Conservation (phyloP, 2,797 vertebrate genomes). For the Scolopax rusticola region DNA sequence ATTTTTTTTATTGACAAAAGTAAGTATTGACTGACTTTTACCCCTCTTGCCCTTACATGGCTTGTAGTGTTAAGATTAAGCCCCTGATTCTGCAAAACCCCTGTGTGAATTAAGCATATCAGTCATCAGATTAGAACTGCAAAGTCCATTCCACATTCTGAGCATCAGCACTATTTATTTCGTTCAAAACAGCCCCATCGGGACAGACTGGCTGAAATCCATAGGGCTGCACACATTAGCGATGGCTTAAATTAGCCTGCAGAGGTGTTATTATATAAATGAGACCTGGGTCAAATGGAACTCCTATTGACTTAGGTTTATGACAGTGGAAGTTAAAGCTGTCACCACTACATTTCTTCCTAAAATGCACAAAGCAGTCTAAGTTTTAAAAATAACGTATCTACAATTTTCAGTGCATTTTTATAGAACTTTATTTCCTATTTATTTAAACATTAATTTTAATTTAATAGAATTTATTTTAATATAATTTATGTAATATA, state of each 20-base stretch:
- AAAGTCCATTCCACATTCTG: not conserved
- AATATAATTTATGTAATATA: not conserved
- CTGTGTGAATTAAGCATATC: not conserved
- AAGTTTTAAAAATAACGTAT: not conserved
- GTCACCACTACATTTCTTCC: not conserved
- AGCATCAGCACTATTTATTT: not conserved
- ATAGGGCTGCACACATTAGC: not conserved
- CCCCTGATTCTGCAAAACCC: not conserved
- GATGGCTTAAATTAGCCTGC: not conserved
- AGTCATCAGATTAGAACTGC: not conserved
- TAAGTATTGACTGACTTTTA: not conserved
- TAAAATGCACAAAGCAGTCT: not conserved
- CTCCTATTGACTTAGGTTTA: not conserved
- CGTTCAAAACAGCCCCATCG: not conserved
- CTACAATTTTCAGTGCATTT: not conserved
- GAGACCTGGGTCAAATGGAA: not conserved
- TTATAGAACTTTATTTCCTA: not conserved
- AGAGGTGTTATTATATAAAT: not conserved
- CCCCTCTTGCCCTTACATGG: not conserved
- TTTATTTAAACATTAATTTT: not conserved
- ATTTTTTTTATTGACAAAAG: not conserved
- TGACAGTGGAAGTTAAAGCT: not conserved
- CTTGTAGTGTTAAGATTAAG: not conserved
- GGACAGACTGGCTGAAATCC: not conserved
- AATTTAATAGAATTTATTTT: not conserved